A percentile compares a stretch with the other conserved stretches of the same genome.
phyloP scores from a whole-genome alignment of 1,140 invertebrate species.

The Harlomillsia oculata region DNA sequence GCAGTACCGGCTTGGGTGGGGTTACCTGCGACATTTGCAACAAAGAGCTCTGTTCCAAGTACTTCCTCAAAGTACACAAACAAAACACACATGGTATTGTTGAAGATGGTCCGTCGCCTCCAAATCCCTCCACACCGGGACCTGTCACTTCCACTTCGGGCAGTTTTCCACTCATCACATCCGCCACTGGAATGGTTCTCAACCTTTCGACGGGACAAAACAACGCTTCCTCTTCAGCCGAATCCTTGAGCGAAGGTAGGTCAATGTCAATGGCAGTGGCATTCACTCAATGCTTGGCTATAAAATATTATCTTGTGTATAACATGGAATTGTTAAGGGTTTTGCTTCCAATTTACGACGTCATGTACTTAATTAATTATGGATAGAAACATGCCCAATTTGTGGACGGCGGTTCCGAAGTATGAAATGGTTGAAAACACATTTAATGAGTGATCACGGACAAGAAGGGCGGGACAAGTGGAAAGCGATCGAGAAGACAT shows the following conservation, averaged over 20 bases:
- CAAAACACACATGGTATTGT: constrained; percentile 94
- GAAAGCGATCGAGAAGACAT: constrained; percentile 46
- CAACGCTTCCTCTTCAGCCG: too few species aligned
- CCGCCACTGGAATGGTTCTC: constrained; percentile 32
- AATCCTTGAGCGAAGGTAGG: neutral
- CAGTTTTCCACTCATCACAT: constrained; percentile 36
- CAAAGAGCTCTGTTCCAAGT: constrained; percentile 95
- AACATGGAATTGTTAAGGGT: too few species aligned
- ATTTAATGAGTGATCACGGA: constrained; percentile 76
- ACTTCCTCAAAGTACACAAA: constrained; percentile 92
- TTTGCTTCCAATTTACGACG: too few species aligned
- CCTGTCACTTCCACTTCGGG: constrained; percentile 36
- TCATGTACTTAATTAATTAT: too few species aligned
- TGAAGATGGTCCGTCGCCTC: constrained; percentile 42
- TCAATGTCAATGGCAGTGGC: constrained; percentile 7
- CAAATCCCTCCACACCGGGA: constrained; percentile 29
- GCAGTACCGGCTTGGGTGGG: constrained; percentile 77
- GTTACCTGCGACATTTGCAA: constrained; percentile 94
- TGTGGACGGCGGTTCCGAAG: constrained; percentile 80
- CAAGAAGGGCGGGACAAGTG: constrained; percentile 60
- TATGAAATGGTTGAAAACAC: constrained; percentile 78
- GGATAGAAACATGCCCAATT: constrained; percentile 67
- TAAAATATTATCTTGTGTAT: too few species aligned
- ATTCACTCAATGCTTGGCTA: too few species aligned
- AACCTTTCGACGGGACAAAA: constrained; percentile 42